A percentile compares a stretch with the other conserved stretches of the same genome.
Conservation (phyloP, 2,797 vertebrate species). For the Argyrosomus regius region DNA sequence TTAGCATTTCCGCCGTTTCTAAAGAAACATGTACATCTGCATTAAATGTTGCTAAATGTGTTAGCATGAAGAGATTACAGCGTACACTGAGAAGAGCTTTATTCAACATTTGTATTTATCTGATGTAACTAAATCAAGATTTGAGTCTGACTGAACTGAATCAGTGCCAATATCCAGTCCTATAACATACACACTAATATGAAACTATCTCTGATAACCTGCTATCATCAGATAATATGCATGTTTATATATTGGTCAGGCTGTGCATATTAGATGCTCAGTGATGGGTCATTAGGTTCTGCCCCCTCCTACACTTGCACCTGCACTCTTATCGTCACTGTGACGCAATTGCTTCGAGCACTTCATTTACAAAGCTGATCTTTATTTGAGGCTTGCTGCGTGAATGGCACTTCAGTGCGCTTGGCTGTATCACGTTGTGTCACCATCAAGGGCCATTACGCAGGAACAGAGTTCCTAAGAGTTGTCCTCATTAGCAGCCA, state of each 20-base stretch:
- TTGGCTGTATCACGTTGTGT: constrained; percentile 6
- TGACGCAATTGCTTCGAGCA: constrained; percentile 16
- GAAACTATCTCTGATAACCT: neutral
- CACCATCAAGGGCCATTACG: constrained; percentile 32
- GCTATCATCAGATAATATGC: too few relatives aligned
- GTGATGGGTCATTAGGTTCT: constrained; percentile 10
- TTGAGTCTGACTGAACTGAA: neutral
- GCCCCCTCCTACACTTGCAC: constrained; percentile 14
- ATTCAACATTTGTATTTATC: neutral
- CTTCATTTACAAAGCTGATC: constrained; percentile 24
- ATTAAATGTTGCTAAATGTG: neutral
- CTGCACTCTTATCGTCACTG: constrained; percentile 32
- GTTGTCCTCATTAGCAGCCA: constrained; percentile 71
- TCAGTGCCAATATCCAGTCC: neutral
- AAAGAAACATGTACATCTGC: neutral
- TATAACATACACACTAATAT: neutral
- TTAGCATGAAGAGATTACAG: too few relatives aligned
- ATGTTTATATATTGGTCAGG: neutral
- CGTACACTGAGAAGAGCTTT: neutral
- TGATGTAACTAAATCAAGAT: neutral
- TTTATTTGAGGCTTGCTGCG: constrained; percentile 28
- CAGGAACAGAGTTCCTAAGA: constrained; percentile 19
- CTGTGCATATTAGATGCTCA: constrained; percentile 3
- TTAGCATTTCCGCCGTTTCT: neutral
- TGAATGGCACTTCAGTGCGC: constrained; percentile 28